Percentiles rank a stretch among this genome's conserved stretches.
These are phyloP conservation scores for Eulemur albifrons DNA, from an alignment of 2,797 vertebrate species.

Conservation along the genomic window DNA sequence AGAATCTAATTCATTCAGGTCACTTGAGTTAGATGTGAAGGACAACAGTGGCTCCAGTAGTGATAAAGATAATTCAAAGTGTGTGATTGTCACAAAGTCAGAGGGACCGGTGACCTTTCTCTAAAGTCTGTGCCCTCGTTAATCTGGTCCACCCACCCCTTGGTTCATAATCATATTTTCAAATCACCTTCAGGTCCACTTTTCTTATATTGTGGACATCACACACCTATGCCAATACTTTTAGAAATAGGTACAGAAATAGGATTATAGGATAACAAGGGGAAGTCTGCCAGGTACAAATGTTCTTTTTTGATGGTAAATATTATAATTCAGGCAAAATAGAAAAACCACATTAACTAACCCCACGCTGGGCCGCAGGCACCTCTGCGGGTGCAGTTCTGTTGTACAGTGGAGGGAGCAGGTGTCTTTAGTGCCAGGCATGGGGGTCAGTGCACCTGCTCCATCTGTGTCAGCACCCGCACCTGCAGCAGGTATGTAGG, in stretches of 20 bases:
- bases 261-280: background rate
- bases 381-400: background rate
- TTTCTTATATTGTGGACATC: background rate
- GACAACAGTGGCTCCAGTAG: background rate
- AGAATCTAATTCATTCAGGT: conserved; percentile 34
- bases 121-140: background rate
- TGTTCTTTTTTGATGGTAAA: background rate
- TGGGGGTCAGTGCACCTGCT: background rate
- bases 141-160: background rate
- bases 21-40: conserved; percentile 58
- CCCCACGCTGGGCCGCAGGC: background rate
- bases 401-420: background rate
- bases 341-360: background rate
- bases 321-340: background rate
- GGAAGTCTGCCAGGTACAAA: background rate
- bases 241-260: background rate
- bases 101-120: background rate
- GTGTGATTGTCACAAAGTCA: conserved; percentile 26
- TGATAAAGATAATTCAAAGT: conserved; percentile 44
- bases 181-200: background rate
- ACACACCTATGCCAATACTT: background rate
- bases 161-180: conserved; percentile 31
- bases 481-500: background rate
- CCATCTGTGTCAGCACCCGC: background rate
- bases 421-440: background rate